phyloP scores from a whole-genome alignment of 2,113 vertebrate species.

The Pterocles gutturalis region DNA sequence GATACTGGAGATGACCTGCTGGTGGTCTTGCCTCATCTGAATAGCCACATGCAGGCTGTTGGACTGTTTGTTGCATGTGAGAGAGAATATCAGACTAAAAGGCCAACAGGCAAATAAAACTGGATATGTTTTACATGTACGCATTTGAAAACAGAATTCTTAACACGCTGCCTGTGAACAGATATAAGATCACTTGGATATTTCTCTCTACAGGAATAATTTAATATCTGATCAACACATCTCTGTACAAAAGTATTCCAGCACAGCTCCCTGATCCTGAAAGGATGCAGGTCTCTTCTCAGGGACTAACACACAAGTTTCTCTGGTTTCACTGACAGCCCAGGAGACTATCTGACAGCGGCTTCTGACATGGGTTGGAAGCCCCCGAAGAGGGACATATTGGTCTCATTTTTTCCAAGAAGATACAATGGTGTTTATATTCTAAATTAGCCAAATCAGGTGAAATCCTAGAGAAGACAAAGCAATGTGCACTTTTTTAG shows the following conservation, averaged over 20 bases:
- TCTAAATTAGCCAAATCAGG: not conserved
- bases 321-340: not conserved
- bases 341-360: not conserved
- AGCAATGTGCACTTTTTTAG: not conserved
- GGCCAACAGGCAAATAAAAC: not conserved
- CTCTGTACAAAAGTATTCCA: not conserved
- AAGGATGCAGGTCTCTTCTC: not conserved
- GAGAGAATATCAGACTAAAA: not conserved
- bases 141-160: not conserved
- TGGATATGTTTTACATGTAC: rapidly evolving
- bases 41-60: not conserved
- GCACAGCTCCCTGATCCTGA: not conserved
- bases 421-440: not conserved
- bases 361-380: not conserved
- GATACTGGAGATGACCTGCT: not conserved
- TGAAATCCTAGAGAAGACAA: not conserved
- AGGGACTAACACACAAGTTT: not conserved
- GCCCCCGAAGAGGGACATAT: not conserved
- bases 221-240: not conserved
- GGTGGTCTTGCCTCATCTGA: not conserved
- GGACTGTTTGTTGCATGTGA: not conserved
- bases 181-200: not conserved
- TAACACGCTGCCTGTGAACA: not conserved
- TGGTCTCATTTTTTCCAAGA: not conserved
- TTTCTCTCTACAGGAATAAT: not conserved